phyloP scores from a whole-genome alignment of 2,113 vertebrate genomes.

The Pterocles gutturalis region DNA sequence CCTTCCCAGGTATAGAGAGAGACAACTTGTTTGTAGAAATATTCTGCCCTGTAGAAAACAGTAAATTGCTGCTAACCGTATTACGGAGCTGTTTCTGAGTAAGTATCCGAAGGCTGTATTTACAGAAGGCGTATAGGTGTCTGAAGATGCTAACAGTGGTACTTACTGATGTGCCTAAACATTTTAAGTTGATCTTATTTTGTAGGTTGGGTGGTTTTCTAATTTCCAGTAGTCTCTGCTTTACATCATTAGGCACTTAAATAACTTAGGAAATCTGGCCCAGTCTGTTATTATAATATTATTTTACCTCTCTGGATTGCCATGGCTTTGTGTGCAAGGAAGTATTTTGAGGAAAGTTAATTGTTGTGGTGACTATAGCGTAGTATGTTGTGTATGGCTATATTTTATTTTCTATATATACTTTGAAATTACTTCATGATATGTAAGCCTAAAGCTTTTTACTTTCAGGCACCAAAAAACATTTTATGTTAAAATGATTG shows the following conservation, averaged over 20 bases:
- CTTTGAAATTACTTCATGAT: neutral
- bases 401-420: neutral
- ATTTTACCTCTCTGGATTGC: neutral
- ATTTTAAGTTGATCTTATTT: neutral
- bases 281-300: neutral
- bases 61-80: accelerated
- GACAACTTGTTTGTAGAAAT: neutral
- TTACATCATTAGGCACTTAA: neutral
- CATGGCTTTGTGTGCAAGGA: neutral
- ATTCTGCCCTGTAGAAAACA: neutral
- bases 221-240: neutral
- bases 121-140: neutral
- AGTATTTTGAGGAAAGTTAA: constrained; percentile 25
- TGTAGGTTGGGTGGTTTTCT: neutral
- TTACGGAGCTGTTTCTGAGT: neutral
- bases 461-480: neutral
- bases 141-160: neutral
- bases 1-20: neutral
- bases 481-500: neutral
- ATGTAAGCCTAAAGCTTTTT: neutral
- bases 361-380: neutral
- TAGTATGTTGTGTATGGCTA: neutral
- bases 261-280: neutral
- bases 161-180: neutral
- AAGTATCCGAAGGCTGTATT: neutral